Base-by-base conservation (phyloP, 2,797 vertebrate genomes). In the Acipenser transmontanus region DNA sequence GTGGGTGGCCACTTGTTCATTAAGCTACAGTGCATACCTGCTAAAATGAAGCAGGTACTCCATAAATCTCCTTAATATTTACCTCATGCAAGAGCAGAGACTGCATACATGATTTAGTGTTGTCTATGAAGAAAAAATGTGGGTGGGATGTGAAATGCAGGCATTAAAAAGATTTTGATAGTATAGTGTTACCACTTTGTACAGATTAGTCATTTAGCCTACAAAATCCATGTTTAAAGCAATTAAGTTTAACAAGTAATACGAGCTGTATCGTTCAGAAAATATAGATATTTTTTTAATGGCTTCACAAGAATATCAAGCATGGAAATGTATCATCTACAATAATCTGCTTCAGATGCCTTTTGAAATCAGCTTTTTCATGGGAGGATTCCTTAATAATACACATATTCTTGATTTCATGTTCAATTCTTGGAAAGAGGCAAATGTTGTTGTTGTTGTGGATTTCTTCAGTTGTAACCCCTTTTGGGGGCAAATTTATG, bases 61-160 rank as follows among this genome's bases (percentile, higher is more conserved):
- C 67, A 68, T 84, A 83, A 89, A 84, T 81, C 84, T 80, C 65
- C 67, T 72, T 84, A 86, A 88, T 81, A 66, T 82, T 66, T 73
- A 80, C 81, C 80, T 76, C 74, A 82, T 87, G 84, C 84, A 72
- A 70, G 17, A 61, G 9, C 86, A 85, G 80, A 85, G 68, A 50
- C 47, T 12, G 57, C 11, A 47, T 34, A 34, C 52, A 62, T 62
- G 59, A 59, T 9, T 49, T 63, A 61, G 11, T 61, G 11, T 34
- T 7, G 60, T 17, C 17, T 47, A 54, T 9, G 50, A 48, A n/a
- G 8, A 47, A 49, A 12, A 34, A 48, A 62, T 54, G 63, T 49
- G 14, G 48, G 61, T 49, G 64, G n/a, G 57, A 0, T 62, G 70
- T 51, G 59, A 6, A 61, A 20, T 8, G 8, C 9, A 14, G 54